A percentile compares a stretch with the other conserved stretches of the same genome.
Evolutionary conservation across 2,113 vertebrate species (phyloP).

Genomic region (Gopherus evgoodei): DNA sequence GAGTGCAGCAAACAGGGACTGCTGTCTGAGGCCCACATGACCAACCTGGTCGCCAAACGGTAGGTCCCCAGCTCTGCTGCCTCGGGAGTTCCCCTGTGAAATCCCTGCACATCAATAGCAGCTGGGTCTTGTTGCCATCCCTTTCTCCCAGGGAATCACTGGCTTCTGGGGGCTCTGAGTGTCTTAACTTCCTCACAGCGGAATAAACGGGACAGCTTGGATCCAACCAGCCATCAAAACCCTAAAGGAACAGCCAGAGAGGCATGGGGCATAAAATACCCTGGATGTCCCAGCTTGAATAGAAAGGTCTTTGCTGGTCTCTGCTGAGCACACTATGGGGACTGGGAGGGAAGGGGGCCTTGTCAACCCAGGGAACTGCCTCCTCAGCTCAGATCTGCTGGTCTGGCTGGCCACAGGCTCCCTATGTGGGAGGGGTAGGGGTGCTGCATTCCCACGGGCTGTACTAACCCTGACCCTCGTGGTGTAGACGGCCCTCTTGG

Average conservation of each 20-base stretch:
- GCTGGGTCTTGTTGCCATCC: neutral
- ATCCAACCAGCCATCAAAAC: neutral
- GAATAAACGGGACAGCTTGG: neutral
- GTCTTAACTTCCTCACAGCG: neutral
- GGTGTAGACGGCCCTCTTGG: accelerated
- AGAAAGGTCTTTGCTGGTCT: neutral
- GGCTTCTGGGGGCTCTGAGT: neutral
- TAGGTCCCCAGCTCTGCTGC: constrained; percentile 61
- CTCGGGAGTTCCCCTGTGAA: neutral
- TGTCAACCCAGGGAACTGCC: neutral
- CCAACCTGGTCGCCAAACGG: constrained; percentile 90
- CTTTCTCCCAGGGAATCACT: neutral
- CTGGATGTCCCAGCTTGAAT: neutral
- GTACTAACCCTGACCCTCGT: neutral
- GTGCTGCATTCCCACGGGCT: neutral
- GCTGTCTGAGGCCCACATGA: constrained; percentile 88
- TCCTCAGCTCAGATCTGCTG: neutral
- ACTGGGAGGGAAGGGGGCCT: neutral
- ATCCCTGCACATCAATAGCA: neutral
- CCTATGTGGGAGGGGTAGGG: accelerated
- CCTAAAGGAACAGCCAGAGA: neutral
- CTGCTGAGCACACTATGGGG: neutral
- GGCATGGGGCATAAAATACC: neutral
- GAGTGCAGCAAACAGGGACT: constrained; percentile 96
- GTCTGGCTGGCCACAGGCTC: neutral